Percentiles rank a stretch among this genome's conserved stretches.
Evolutionary conservation across 2,797 vertebrate species (phyloP).

Genomic region (Diceros bicornis): DNA sequence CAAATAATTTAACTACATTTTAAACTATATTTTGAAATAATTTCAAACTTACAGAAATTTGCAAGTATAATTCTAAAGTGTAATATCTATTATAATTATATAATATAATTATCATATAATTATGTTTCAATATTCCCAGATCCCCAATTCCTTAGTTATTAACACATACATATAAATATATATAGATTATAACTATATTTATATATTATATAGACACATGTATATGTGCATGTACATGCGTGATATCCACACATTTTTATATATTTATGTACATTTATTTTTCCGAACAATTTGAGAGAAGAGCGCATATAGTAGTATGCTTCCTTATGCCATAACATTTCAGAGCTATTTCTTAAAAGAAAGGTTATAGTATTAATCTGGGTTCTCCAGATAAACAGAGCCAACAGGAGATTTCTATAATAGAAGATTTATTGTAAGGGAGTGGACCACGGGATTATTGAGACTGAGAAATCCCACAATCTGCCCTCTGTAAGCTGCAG

Average conservation of each 20-base stretch:
- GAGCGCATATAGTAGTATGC: not conserved
- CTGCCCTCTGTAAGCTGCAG: not conserved
- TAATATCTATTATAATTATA: not conserved
- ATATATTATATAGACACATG: not conserved
- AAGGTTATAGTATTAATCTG: not conserved
- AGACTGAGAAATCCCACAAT: not conserved
- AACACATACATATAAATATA: not conserved
- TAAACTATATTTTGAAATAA: conserved; percentile 4
- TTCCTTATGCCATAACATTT: not conserved
- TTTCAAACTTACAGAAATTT: not conserved
- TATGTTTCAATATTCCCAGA: not conserved
- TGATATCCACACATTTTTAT: not conserved
- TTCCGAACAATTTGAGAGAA: not conserved
- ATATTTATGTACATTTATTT: not conserved
- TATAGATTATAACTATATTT: not conserved
- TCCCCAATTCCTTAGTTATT: not conserved
- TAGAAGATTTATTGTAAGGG: not conserved
- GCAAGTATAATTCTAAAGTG: not conserved
- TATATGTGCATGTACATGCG: not conserved
- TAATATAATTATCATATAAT: not conserved
- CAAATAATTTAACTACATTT: not conserved
- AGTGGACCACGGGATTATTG: not conserved
- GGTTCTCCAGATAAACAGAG: not conserved
- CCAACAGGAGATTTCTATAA: not conserved
- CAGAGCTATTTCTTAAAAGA: not conserved